Evolutionary conservation across 2,113 vertebrate species (phyloP).

Genomic region (Picathartes gymnocephalus): DNA sequence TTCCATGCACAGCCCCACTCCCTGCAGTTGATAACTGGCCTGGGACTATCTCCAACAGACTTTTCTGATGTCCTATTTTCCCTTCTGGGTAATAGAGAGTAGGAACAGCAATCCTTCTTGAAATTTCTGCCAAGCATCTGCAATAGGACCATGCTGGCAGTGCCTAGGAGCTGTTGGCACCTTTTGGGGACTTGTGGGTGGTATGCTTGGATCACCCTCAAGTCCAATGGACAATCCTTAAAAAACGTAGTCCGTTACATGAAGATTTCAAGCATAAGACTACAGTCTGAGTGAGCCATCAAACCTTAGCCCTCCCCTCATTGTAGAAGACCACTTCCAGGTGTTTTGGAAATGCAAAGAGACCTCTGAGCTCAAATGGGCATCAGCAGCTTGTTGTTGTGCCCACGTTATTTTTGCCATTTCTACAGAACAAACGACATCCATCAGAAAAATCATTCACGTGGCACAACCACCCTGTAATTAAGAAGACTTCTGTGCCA

Average conservation of each 20-base stretch:
- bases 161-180: not conserved
- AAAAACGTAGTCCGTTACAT: not conserved
- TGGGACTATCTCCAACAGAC: not conserved
- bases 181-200: not conserved
- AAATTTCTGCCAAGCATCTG: not conserved
- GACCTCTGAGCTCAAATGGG: not conserved
- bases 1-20: not conserved
- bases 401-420: not conserved
- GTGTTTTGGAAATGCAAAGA: not conserved
- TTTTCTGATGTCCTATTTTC: not conserved
- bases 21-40: not conserved
- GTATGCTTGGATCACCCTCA: not conserved
- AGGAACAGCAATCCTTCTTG: not conserved
- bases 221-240: not conserved
- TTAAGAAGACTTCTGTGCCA: not conserved
- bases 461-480: not conserved
- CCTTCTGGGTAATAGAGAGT: not conserved
- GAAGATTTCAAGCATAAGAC: not conserved
- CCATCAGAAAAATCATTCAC: not conserved
- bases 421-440: not conserved
- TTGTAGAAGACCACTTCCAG: not conserved
- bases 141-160: not conserved
- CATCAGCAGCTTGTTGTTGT: not conserved
- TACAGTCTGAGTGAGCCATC: not conserved
- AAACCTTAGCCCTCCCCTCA: not conserved